Conservation (phyloP, 2,113 vertebrate species). For the Mohoua ochrocephala region DNA sequence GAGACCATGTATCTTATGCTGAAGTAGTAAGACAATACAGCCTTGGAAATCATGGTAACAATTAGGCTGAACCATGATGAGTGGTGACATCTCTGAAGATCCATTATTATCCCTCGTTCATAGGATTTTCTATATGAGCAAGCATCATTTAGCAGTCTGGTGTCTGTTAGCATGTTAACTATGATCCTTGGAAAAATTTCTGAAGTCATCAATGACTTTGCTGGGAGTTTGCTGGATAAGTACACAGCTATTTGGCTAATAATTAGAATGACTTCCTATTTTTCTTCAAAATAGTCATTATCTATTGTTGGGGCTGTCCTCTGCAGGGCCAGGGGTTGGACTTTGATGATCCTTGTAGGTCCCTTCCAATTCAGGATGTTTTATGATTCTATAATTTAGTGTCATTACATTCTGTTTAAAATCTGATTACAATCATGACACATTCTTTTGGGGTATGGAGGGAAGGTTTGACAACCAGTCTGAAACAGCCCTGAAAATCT, state of each 20-base stretch:
- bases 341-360: neutral
- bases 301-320: neutral
- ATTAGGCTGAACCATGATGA: neutral
- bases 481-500: conserved; percentile 63
- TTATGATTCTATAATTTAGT: neutral
- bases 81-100: neutral
- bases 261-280: neutral
- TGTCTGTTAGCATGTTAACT: neutral
- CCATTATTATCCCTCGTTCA: neutral
- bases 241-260: neutral
- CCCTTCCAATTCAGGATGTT: neutral
- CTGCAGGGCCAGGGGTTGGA: neutral
- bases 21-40: neutral
- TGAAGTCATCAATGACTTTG: neutral
- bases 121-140: neutral
- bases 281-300: neutral
- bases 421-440: neutral
- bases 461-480: conserved; percentile 61
- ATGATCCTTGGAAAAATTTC: neutral
- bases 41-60: neutral
- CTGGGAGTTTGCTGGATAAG: neutral
- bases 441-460: neutral
- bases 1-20: conserved; percentile 20
- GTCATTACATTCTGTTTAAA: neutral
- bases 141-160: neutral